Base-by-base conservation (phyloP, 1,140 invertebrate species). In the Lethrus apterus region DNA sequence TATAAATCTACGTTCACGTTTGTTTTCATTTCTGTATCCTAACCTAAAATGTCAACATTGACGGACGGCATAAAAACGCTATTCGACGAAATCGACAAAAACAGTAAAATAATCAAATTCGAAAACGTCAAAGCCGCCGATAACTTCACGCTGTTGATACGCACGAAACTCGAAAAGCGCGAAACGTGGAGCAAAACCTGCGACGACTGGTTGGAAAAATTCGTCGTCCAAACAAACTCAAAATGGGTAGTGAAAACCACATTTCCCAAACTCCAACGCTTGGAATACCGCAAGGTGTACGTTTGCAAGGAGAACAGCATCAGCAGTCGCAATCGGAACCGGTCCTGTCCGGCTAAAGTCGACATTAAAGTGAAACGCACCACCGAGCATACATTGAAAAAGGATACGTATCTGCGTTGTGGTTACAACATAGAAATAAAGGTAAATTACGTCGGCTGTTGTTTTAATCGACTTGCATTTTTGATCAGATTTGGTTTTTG, bases 281-380 rank as follows among this genome's bases (percentile, higher is more conserved):
- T 40, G 36, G 36, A 20, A 20, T 40, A 40, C 24, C 36, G 36
- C n/a, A 40, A 40, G 13, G 36, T 40, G 2, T 40, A 40, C 17
- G 21, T 40, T 2, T 40, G 36, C 17, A 40, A 40, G 17, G 36
- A 40, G 14, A 40, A 40, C 14, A 40, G 19, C 14, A 21, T 40
- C 9, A 10, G 18, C 11, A 40, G 17, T 11, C 3, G 36, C 2
- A 40, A 40, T 40, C 36, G 17, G 17, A 40, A 40, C 24, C 20
- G 24, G 24, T 19, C 17, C 2, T 40, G 36, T 23, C 7, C 10
- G 4, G 19, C n/a, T 2, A 40, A 40, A 15, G 24, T 40, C 17
- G 36, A 40, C 13, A 40, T 40, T 5, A 40, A 24, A 40, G 13
- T 40, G 4, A 40, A 40, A 23, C 20, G 24, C 13, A 11, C 24